A percentile compares a stretch with the other conserved stretches of the same genome.
phyloP scores from a whole-genome alignment of 1,140 invertebrate genomes.

The Fragariocoptes setiger region DNA sequence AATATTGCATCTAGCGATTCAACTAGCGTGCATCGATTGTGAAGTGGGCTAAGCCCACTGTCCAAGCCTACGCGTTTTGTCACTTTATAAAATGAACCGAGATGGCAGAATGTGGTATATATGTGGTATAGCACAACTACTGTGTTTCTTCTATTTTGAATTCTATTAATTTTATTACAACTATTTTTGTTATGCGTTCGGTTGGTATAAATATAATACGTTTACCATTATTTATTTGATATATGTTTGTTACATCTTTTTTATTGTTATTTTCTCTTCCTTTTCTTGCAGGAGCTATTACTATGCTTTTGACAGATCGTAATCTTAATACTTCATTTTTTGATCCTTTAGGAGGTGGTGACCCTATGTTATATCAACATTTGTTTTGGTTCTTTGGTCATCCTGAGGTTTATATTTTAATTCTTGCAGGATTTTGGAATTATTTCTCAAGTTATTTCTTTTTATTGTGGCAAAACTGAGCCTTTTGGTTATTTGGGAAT shows the following conservation, averaged over 20 bases:
- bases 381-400: conserved; percentile 47
- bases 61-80: too few species aligned
- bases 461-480: conserved; percentile 25
- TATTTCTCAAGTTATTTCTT: conserved; percentile 28
- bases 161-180: conserved; percentile 27
- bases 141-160: conserved; percentile 32
- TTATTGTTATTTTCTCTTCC: conserved; percentile 29
- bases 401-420: conserved; percentile 38
- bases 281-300: conserved; percentile 35
- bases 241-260: conserved; percentile 30
- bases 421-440: conserved; percentile 27
- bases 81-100: too few species aligned
- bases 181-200: conserved; percentile 17
- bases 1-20: too few species aligned
- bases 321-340: conserved; percentile 36
- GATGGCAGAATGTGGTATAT: conserved; percentile 28
- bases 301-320: conserved; percentile 32
- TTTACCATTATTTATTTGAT: conserved; percentile 27
- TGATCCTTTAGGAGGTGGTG: conserved; percentile 28
- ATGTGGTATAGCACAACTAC: conserved; percentile 31
- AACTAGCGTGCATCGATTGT: too few species aligned
- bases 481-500: conserved; percentile 25
- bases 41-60: too few species aligned
- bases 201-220: conserved; percentile 19
- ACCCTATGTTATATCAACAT: conserved; percentile 37